phyloP scores from a whole-genome alignment of 2,888 invertebrate genomes.

The Schizaphis graminum region DNA sequence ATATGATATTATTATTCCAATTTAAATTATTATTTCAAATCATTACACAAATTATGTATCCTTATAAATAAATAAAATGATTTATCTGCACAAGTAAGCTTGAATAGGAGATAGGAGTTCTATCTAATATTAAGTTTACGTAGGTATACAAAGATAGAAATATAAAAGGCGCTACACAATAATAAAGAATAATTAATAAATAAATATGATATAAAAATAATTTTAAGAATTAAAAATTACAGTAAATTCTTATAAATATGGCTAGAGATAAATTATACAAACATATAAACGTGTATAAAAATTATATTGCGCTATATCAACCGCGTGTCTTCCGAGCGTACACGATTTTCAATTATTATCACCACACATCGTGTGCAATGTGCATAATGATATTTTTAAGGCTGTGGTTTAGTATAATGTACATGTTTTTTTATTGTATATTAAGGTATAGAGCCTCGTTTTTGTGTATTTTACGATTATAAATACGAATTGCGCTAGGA shows the following conservation, averaged over 20 bases:
- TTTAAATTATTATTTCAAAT: not conserved
- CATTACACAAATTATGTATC: not conserved
- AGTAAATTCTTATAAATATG: not conserved
- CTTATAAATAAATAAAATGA: not conserved
- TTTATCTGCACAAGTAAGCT: not conserved
- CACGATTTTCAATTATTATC: no score
- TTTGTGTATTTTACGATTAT: no score
- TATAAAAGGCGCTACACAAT: not conserved
- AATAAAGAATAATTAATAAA: not conserved
- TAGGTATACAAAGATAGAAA: not conserved
- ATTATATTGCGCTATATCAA: no score
- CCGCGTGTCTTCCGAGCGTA: no score
- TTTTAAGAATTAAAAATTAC: conserved; percentile 2
- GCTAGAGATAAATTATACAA: not conserved
- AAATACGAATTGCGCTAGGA: no score
- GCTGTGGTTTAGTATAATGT: no score
- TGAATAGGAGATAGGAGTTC: not conserved
- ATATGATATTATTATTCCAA: not conserved
- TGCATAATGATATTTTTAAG: no score
- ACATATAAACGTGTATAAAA: not conserved
- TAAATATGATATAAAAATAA: not conserved
- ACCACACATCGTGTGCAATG: no score
- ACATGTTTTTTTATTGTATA: no score
- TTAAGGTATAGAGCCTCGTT: no score
- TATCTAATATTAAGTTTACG: not conserved